phyloP scores from a whole-genome alignment of 1,140 invertebrate genomes.

The Penaeus vannamei region DNA sequence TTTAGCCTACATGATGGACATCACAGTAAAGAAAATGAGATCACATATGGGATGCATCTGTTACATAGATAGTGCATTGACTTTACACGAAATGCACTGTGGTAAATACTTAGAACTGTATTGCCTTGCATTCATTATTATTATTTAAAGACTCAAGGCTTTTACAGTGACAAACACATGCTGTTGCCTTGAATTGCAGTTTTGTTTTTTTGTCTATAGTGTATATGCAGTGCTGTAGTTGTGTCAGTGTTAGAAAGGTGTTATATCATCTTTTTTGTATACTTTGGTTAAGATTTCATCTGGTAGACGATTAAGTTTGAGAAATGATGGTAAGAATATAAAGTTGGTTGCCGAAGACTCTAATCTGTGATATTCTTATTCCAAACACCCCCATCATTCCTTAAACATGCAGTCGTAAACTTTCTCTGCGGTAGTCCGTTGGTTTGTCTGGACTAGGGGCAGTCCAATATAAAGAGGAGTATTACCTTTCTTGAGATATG shows the following conservation, averaged over 20 bases:
- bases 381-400: conserved; percentile 60
- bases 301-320: conserved; percentile 58
- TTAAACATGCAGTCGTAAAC: conserved; percentile 54
- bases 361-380: conserved; percentile 62
- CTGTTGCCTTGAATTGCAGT: conserved; percentile 59
- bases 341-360: conserved; percentile 56
- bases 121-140: conserved; percentile 56
- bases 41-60: too few relatives aligned
- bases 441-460: conserved; percentile 49
- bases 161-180: conserved; percentile 61
- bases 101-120: conserved; percentile 34
- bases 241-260: conserved; percentile 58
- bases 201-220: conserved; percentile 42
- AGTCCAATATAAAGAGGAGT: conserved; percentile 35
- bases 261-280: conserved; percentile 49
- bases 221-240: conserved; percentile 58
- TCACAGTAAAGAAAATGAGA: too few relatives aligned
- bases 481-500: background rate
- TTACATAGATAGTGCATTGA: background rate
- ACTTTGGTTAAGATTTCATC: conserved; percentile 52
- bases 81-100: background rate
- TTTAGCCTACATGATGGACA: too few relatives aligned
- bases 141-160: conserved; percentile 52
- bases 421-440: conserved; percentile 52
- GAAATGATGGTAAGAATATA: conserved; percentile 60